Evolutionary conservation across 2,797 vertebrate species (phyloP), one percentile per base, ranked within the genome.

Genomic region (Kryptolebias ocellatus): DNA sequence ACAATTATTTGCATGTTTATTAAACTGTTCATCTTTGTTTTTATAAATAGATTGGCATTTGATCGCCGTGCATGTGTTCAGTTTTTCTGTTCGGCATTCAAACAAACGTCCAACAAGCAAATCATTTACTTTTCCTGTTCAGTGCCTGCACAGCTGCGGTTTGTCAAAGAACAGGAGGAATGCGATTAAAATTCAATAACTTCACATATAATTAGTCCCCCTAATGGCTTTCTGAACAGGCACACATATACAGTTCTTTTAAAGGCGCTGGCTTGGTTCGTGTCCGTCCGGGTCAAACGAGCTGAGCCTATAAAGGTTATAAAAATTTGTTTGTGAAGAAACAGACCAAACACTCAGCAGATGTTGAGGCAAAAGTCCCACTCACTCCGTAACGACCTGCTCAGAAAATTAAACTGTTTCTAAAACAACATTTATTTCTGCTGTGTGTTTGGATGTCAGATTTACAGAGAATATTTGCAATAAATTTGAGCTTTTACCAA

Each of bases 261-360:
- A 69, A 81, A 87, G 56, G 58, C 55, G 42, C 71, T 86, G 85
- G 84, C 74, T 53, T 67, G 61, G 78, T 54, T 53, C 78, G 44
- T 24, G 78, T 74, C 70, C 72, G 66, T 53, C 42, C 39, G 54
- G 75, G 83, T 83, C 84, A 88, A 75, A 27, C 79, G 76, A 76
- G 49, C 78, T 65, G 69, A 53, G 74, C 79, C 81, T 83, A 74
- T 87, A 76, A 86, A 83, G 76, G 80, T 82, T 83, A 74, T 87
- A 78, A 86, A 83, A 81, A 71, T 39, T 63, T 31, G 70, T 81
- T 78, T 86, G 78, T 88, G 79, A 84, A 76, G 83, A 82, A 82
- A 87, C 87, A 84, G 89, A 76, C 58, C 71, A 58, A 79, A 83
- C 73, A 71, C 76, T 74, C 71, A 47, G 66, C 67, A 78, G 83